These are phyloP conservation scores for Ceratosolen solmsi DNA, from an alignment of 1,140 invertebrate genomes.

Conservation along the genomic window DNA sequence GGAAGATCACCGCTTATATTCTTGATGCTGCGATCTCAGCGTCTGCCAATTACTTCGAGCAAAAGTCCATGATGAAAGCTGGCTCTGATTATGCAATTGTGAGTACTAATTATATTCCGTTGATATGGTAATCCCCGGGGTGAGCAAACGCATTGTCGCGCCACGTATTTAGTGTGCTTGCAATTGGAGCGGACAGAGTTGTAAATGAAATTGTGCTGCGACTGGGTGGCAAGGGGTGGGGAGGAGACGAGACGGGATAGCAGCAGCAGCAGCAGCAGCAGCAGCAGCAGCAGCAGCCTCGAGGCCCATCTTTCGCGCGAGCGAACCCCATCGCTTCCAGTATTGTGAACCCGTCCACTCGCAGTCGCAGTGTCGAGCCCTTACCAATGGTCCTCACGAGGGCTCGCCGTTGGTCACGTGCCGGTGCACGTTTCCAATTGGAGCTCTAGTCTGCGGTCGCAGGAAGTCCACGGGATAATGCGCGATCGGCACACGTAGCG, in stretches of 20 bases:
- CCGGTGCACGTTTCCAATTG: neutral
- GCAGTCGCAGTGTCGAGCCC: neutral
- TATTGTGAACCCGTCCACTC: neutral
- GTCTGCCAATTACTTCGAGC: conserved; percentile 40
- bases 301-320: conserved; percentile 39
- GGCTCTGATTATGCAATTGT: neutral
- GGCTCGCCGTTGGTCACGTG: conserved; percentile 8
- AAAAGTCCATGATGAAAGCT: conserved; percentile 15
- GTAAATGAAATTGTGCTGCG: no score
- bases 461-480: conserved; percentile 15
- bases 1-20: no score
- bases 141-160: conserved; percentile 31
- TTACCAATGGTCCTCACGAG: neutral
- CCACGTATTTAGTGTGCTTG: neutral
- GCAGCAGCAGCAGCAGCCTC: neutral
- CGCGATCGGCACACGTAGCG: neutral
- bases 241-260: neutral
- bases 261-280: no score
- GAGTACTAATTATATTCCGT: conserved; percentile 35
- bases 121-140: conserved; percentile 48
- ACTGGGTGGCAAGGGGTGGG: neutral
- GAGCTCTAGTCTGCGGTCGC: conserved; percentile 12
- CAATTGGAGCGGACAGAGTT: no score
- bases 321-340: conserved; percentile 41
- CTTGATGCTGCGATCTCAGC: no score